phyloP scores from a whole-genome alignment of 2,888 invertebrate species.

The Macropis europaea region DNA sequence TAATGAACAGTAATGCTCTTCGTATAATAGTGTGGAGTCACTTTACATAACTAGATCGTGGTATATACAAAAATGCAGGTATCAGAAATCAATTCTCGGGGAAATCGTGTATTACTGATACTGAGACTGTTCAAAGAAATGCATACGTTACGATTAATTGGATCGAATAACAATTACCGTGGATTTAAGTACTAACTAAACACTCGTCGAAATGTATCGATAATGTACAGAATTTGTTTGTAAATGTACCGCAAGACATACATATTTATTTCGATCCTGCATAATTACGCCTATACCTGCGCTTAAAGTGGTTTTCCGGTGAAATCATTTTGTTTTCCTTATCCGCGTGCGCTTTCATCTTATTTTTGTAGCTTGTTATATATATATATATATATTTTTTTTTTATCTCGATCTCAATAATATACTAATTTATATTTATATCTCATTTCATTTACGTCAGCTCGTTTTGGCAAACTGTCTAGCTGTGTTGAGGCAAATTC shows the following conservation, averaged over 20 bases:
- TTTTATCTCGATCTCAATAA: slow-evolving; percentile 49
- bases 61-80: slow-evolving; percentile 71
- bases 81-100: slow-evolving; percentile 47
- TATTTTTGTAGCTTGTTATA: slow-evolving; percentile 58
- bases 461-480: slow-evolving; percentile 67
- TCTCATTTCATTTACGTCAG: slow-evolving; percentile 61
- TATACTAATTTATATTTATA: slow-evolving; percentile 63
- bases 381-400: slow-evolving; percentile 37
- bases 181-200: slow-evolving; percentile 40
- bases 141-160: slow-evolving; percentile 24
- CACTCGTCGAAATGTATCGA: slow-evolving; percentile 44
- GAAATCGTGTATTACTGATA: slow-evolving; percentile 29
- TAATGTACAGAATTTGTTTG: slow-evolving; percentile 47
- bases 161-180: slow-evolving; percentile 31
- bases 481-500: slow-evolving; percentile 69
- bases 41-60: slow-evolving; percentile 65
- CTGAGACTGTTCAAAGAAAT: slow-evolving; percentile 43
- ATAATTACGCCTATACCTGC: slow-evolving; percentile 49
- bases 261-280: slow-evolving; percentile 37
- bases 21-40: slow-evolving; percentile 53
- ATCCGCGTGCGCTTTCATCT: slow-evolving; percentile 54
- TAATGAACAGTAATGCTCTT: slow-evolving; percentile 74
- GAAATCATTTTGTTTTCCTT: slow-evolving; percentile 35
- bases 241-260: slow-evolving; percentile 34
- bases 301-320: slow-evolving; percentile 37